Conservation (phyloP, 1,140 invertebrate genomes). For the Drosophila hydei region DNA sequence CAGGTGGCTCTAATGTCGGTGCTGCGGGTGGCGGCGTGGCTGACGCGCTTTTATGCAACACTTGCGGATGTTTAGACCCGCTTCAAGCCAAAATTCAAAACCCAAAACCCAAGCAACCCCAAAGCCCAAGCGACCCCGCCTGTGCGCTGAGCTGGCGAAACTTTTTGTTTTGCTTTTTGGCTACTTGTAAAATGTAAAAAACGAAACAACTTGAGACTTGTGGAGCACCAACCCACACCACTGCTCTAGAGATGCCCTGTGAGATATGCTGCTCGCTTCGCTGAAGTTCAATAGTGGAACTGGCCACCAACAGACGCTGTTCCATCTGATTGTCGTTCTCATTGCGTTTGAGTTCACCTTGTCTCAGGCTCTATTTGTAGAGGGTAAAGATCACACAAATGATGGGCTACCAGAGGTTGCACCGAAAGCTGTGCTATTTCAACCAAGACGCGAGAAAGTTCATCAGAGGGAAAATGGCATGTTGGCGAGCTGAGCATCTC, state of each 20-base stretch:
- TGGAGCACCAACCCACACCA: neutral
- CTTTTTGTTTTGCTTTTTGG: constrained; percentile 11
- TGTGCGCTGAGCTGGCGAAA: constrained; percentile 1
- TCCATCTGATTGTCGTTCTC: constrained; percentile 42
- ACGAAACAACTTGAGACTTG: neutral
- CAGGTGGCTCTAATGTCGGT: neutral
- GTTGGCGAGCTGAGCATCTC: no score
- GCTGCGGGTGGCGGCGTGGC: constrained; percentile 12
- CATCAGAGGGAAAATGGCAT: neutral
- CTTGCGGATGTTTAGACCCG: constrained; percentile 41
- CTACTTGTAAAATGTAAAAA: no score
- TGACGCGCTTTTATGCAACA: constrained; percentile 70
- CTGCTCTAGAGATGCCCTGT: constrained; percentile 46
- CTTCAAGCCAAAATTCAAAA: constrained; percentile 16
- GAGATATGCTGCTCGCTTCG: constrained; percentile 67
- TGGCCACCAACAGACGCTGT: constrained; percentile 22
- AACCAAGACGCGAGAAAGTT: constrained; percentile 2
- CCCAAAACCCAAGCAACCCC: constrained; percentile 1
- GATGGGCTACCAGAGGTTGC: neutral
- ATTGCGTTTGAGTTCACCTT: constrained; percentile 55
- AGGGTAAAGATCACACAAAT: constrained; percentile 19
- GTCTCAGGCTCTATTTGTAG: constrained; percentile 38
- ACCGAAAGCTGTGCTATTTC: neutral
- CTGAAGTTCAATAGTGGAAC: constrained; percentile 56
- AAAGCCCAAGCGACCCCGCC: constrained; percentile 18